A percentile compares a stretch with the other conserved stretches of the same genome.
These are phyloP conservation scores for Trichomycterus rosablanca DNA, from an alignment of 2,113 vertebrate species.

Conservation along the genomic window DNA sequence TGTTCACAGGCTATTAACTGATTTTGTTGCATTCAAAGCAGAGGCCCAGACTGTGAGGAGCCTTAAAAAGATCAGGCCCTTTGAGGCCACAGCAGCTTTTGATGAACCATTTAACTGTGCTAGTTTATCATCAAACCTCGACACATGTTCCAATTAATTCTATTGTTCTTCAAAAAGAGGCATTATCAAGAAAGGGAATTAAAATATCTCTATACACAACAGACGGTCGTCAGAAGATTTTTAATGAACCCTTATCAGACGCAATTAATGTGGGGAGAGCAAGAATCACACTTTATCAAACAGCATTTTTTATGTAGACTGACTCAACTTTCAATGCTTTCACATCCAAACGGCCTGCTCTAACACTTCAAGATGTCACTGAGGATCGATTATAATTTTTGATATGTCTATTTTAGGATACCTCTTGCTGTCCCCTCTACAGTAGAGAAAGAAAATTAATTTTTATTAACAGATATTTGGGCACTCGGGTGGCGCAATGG, in stretches of 20 bases:
- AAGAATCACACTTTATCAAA: too few species aligned
- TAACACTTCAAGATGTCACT: too few species aligned
- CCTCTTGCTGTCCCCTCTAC: too few species aligned
- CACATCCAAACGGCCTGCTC: too few species aligned
- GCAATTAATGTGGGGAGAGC: not conserved
- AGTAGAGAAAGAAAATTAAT: too few species aligned
- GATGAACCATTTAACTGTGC: constrained; percentile 30
- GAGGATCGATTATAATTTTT: too few species aligned
- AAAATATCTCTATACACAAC: constrained; percentile 18
- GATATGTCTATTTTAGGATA: too few species aligned
- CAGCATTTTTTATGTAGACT: too few species aligned
- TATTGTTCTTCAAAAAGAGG: constrained; percentile 11
- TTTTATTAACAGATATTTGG: too few species aligned
- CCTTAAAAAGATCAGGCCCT: constrained; percentile 6
- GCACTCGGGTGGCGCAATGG: too few species aligned
- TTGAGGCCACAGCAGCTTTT: not conserved
- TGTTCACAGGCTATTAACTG: not conserved
- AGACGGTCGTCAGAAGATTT: constrained; percentile 22
- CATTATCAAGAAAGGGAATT: constrained; percentile 25
- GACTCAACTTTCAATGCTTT: too few species aligned
- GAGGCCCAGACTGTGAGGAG: not conserved
- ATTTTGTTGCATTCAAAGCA: not conserved
- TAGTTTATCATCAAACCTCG: constrained; percentile 29
- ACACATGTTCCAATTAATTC: constrained; percentile 29
- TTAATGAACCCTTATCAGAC: constrained; percentile 38